A percentile compares a stretch with the other conserved stretches of the same genome.
phyloP scores from a whole-genome alignment of 2,797 vertebrate species.

The Cheirogaleus major region DNA sequence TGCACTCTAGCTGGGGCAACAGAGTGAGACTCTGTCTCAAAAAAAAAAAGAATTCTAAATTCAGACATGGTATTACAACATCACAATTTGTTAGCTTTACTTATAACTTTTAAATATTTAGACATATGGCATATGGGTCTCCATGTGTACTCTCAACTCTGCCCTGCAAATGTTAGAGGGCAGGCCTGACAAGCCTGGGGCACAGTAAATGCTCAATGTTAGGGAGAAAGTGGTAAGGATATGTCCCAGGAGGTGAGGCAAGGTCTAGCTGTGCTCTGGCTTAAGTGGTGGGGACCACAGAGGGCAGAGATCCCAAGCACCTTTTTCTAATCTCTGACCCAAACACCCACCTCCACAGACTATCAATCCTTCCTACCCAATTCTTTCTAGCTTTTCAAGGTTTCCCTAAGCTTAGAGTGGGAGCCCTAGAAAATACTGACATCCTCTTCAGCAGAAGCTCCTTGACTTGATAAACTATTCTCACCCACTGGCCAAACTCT shows the following conservation, averaged over 20 bases:
- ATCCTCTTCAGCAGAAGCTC: constrained; percentile 23
- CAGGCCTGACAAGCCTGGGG: background rate
- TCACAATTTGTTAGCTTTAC: constrained; percentile 3
- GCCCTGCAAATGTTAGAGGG: background rate
- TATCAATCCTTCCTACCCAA: background rate
- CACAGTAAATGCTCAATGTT: background rate
- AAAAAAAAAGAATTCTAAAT: constrained; percentile 11
- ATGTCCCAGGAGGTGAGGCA: background rate
- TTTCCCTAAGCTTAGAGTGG: background rate
- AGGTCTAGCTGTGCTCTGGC: background rate
- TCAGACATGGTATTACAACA: background rate
- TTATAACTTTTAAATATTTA: constrained; percentile 9
- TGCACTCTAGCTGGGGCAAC: too few species aligned
- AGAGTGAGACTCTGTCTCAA: too few species aligned
- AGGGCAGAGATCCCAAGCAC: background rate
- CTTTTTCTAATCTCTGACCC: background rate
- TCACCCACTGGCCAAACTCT: background rate
- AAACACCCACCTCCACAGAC: background rate
- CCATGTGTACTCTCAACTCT: background rate
- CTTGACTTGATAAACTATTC: constrained; percentile 35
- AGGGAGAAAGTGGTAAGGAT: background rate
- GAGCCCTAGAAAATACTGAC: constrained; percentile 9
- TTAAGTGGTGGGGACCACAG: background rate
- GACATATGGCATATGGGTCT: background rate
- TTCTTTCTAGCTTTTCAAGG: constrained; percentile 17